A percentile compares a stretch with the other conserved stretches of the same genome.
Conservation (phyloP, 1,140 invertebrate species). For the Drosophila pandora region DNA sequence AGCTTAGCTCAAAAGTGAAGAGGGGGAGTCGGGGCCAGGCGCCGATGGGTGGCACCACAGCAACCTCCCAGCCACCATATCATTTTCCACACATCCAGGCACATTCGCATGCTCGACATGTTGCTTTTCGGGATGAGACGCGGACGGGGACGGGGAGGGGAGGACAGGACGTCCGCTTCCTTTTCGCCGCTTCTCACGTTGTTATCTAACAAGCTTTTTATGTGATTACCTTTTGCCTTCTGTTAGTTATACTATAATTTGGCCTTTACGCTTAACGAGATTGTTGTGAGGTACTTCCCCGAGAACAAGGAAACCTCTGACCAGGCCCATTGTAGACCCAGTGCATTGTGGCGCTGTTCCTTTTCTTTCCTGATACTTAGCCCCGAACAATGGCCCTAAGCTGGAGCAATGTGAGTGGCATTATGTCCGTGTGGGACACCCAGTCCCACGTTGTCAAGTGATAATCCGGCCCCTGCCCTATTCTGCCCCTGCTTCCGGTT, state of each 20-base stretch:
- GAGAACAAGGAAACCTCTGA: slow-evolving; percentile 49
- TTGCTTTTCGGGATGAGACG: slow-evolving; percentile 59
- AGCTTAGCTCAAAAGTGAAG: slow-evolving; percentile 62
- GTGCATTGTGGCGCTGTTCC: slow-evolving; percentile 44
- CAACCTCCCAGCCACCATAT: slow-evolving; percentile 8
- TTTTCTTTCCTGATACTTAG: slow-evolving; percentile 40
- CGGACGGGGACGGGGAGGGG: neutral
- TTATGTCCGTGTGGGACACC: slow-evolving; percentile 6
- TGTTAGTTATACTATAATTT: slow-evolving; percentile 81
- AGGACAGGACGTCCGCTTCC: slow-evolving; percentile 54
- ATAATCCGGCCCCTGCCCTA: slow-evolving; percentile 22
- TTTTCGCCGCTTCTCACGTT: slow-evolving; percentile 49
- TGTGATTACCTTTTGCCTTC: slow-evolving; percentile 78
- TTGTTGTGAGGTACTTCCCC: slow-evolving; percentile 66
- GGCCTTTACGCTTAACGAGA: slow-evolving; percentile 80
- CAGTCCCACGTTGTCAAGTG: slow-evolving; percentile 20
- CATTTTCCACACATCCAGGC: slow-evolving; percentile 33
- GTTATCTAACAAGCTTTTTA: slow-evolving; percentile 80
- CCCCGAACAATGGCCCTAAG: slow-evolving; percentile 34
- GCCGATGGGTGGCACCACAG: slow-evolving; percentile 25
- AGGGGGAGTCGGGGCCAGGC: neutral
- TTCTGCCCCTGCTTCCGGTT: slow-evolving; percentile 7
- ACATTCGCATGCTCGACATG: slow-evolving; percentile 65
- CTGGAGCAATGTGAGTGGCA: slow-evolving; percentile 19
- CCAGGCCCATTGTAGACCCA: slow-evolving; percentile 14